Base-by-base conservation (phyloP, 2,888 invertebrate species). In the Candidula unifasciata region DNA sequence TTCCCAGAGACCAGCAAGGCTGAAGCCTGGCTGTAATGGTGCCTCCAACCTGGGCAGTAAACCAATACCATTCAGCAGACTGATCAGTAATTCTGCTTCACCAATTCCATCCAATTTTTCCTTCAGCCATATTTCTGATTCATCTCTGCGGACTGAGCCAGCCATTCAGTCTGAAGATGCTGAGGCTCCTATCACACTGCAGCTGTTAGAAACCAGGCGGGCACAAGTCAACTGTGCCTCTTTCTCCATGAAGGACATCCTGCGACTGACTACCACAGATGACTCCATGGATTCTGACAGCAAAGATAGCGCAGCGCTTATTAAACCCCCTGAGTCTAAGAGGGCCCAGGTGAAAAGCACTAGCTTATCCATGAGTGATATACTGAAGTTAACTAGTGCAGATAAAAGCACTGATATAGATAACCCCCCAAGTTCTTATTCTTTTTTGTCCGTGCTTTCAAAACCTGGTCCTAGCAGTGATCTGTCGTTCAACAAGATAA, bases 231-330 rank as follows among this genome's bases (percentile, higher is more conserved):
- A 84, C 27, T 80, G 80, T 64, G 80, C 77, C 16, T 80, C 85
- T 18, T 85, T 81, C 21, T 85, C 85, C 8, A 85, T 85, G 85
- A 85, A 85, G 30, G 80, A 85, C 35, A 85, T 85, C 60, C 57
- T 85, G 18, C 66, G 64, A 57, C 71, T 85, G 27, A 60, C 80
- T 18, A 85, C 81, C 1, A 24, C 81, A 37, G 85, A 85, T 69
- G 85, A 85, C 33, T 85, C 85, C 8, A 81, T 85, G 81, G 85
- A 85, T 54, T 85, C 85, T n/a, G 85, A 85, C 52, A 80, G 80
- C 69, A 85, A 85, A 35, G 85, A 85, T 37, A 37, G 77, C 24
- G 54, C 76, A 13, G 76, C 85, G 44, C 60, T 81, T 27, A 27
- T 81, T 33, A 76, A 60, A 76, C 81, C 85, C 35, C 85, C 81